Conservation (phyloP, 2,113 vertebrate genomes). For the Onychostoma macrolepis region DNA sequence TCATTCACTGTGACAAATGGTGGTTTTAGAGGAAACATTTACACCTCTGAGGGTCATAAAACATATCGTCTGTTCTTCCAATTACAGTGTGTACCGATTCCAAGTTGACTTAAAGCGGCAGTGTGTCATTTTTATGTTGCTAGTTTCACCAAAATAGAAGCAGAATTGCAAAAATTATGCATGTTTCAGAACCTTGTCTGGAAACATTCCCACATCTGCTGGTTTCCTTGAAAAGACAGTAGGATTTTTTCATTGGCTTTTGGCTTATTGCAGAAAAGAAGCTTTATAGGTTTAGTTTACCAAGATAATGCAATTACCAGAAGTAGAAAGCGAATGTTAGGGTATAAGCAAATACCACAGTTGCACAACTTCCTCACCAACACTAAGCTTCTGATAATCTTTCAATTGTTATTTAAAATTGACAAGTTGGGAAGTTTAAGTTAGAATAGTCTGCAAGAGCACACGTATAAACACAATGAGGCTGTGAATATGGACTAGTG, state of each 20-base stretch:
- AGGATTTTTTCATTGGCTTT: neutral
- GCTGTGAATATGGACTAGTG: neutral
- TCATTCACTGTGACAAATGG: slow-evolving; percentile 26
- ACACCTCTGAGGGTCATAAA: slow-evolving; percentile 25
- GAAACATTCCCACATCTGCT: neutral
- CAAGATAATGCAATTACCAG: neutral
- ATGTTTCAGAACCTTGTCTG: neutral
- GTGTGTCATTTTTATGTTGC: neutral
- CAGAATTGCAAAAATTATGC: neutral
- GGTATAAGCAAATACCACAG: neutral
- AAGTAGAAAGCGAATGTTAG: neutral
- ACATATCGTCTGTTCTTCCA: slow-evolving; percentile 15
- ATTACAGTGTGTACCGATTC: slow-evolving; percentile 1
- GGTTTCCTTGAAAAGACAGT: neutral
- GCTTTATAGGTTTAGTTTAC: neutral
- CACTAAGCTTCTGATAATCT: too few species aligned
- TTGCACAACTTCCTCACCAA: too few species aligned
- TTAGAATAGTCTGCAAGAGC: too few species aligned
- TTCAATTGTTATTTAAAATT: too few species aligned
- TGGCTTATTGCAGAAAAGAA: neutral
- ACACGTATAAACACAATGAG: neutral
- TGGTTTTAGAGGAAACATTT: slow-evolving; percentile 16
- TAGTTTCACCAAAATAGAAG: neutral
- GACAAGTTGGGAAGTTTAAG: too few species aligned
- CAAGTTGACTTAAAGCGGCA: neutral